Conservation (phyloP, 2,797 vertebrate species). For the Brotula barbata region DNA sequence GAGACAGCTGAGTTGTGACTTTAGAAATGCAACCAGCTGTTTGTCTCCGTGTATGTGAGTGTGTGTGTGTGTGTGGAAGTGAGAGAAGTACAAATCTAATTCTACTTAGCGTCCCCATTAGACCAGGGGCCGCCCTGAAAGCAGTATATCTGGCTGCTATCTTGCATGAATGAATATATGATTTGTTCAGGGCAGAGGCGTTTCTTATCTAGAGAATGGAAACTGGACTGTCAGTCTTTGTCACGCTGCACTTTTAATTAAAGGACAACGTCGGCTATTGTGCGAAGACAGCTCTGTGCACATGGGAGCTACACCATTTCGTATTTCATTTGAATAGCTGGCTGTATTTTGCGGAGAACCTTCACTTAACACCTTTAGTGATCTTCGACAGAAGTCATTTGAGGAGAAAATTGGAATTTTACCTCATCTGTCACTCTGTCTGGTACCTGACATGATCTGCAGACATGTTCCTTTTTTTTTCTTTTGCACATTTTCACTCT, state of each 20-base stretch:
- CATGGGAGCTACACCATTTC: constrained; percentile 49
- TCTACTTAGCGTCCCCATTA: constrained; percentile 33
- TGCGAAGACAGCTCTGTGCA: constrained; percentile 48
- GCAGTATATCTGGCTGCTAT: constrained; percentile 33
- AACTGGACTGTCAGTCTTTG: constrained; percentile 59
- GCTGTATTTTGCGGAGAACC: constrained; percentile 56
- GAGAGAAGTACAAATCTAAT: neutral
- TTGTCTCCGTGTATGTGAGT: neutral
- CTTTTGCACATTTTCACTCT: neutral
- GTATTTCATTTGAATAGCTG: constrained; percentile 64
- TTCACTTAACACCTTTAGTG: constrained; percentile 57
- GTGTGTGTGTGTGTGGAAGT: constrained; percentile 8
- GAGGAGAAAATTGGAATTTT: constrained; percentile 65
- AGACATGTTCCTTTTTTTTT: constrained; percentile 14
- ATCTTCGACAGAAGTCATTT: constrained; percentile 65
- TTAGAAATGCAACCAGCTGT: neutral
- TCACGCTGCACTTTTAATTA: constrained; percentile 69
- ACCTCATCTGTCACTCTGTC: constrained; percentile 34
- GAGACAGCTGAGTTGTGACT: neutral
- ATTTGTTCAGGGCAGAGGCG: constrained; percentile 27
- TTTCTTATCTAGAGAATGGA: constrained; percentile 55
- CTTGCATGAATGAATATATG: constrained; percentile 36
- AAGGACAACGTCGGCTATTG: constrained; percentile 51
- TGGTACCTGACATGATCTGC: constrained; percentile 31
- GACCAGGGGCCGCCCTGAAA: constrained; percentile 23